Conservation (phyloP, 1,140 invertebrate genomes). For the Berghia stephanieae region DNA sequence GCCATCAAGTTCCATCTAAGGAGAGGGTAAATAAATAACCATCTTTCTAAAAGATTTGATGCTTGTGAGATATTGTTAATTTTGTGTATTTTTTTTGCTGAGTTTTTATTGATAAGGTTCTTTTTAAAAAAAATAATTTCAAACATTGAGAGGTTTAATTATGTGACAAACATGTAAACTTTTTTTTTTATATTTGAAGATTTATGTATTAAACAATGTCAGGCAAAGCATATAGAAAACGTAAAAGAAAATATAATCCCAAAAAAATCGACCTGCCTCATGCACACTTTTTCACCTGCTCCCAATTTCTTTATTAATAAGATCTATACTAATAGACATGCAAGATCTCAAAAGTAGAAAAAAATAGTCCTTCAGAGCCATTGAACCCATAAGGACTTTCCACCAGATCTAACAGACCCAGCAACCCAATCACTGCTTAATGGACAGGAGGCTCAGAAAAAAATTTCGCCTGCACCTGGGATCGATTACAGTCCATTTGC, state of each 20-base stretch:
- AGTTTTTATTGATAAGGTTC: not conserved
- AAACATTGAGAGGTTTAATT: too few species aligned
- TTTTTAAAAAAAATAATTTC: not conserved
- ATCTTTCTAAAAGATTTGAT: not conserved
- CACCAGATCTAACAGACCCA: too few species aligned
- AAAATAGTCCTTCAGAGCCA: too few species aligned
- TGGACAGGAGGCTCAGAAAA: too few species aligned
- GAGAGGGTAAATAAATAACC: slow-evolving; percentile 69
- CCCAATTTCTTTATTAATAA: too few species aligned
- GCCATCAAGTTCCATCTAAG: slow-evolving; percentile 74
- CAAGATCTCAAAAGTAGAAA: too few species aligned
- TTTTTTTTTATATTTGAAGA: not conserved
- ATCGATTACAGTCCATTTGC: too few species aligned
- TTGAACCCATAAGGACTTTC: too few species aligned
- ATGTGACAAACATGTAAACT: not conserved
- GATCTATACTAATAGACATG: not conserved
- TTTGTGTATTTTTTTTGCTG: not conserved
- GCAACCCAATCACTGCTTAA: too few species aligned
- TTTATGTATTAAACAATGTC: not conserved
- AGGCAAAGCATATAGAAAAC: not conserved
- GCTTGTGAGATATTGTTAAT: too few species aligned
- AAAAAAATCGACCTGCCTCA: not conserved
- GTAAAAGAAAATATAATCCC: not conserved
- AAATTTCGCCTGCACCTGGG: too few species aligned
- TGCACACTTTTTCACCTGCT: not conserved